Evolutionary conservation across 1,140 invertebrate species (phyloP).

Genomic region (Cheumatopsyche charites): DNA sequence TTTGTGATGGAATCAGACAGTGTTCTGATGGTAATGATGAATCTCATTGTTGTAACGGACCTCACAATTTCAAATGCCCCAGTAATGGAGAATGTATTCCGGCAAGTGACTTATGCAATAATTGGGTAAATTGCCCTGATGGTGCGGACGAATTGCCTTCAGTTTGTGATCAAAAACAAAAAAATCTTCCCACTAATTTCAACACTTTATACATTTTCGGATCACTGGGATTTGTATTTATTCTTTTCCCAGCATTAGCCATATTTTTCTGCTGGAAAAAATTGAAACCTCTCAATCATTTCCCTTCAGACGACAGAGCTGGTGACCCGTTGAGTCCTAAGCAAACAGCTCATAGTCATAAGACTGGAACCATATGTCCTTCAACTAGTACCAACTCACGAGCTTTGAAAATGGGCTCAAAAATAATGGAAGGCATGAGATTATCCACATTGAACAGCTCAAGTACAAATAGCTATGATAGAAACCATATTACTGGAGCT

Average conservation of each 20-base stretch:
- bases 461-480: constrained; percentile 72
- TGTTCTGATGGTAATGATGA: constrained; percentile 75
- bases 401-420: constrained; percentile 50
- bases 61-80: constrained; percentile 70
- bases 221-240: constrained; percentile 58
- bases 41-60: constrained; percentile 64
- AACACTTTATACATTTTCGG: constrained; percentile 58
- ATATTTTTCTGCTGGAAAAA: constrained; percentile 57
- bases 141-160: constrained; percentile 72
- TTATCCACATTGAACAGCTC: constrained; percentile 71
- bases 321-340: constrained; percentile 64
- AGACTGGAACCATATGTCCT: constrained; percentile 27
- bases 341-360: constrained; percentile 41
- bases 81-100: constrained; percentile 67
- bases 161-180: constrained; percentile 59
- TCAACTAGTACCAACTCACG: constrained; percentile 58
- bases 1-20: constrained; percentile 76
- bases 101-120: constrained; percentile 67
- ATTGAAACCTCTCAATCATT: constrained; percentile 57
- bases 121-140: constrained; percentile 74
- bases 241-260: constrained; percentile 58
- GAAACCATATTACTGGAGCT: constrained; percentile 81
- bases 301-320: constrained; percentile 64
- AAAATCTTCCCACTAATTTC: constrained; percentile 57
- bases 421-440: constrained; percentile 64